Conservation (phyloP, 2,113 vertebrate species). For the Lampris incognitus region DNA sequence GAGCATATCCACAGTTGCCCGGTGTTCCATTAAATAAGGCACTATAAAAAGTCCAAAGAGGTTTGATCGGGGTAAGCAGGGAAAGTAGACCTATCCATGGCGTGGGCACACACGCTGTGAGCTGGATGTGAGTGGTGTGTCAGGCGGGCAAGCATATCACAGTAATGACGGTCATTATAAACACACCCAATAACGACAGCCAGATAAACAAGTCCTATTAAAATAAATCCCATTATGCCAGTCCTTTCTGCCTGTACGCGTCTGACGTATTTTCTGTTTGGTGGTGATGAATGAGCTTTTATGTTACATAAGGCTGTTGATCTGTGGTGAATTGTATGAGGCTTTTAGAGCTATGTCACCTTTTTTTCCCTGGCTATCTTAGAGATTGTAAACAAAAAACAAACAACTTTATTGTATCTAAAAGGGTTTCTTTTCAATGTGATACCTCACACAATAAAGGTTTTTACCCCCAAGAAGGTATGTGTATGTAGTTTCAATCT, state of each 20-base stretch:
- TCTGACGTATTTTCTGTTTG: background rate
- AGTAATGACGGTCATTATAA: constrained; percentile 22
- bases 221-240: background rate
- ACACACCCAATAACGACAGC: background rate
- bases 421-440: no score
- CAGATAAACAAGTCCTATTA: background rate
- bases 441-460: no score
- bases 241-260: no score
- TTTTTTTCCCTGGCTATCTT: no score
- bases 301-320: background rate
- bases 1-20: constrained; percentile 9
- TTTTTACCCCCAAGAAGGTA: no score
- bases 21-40: constrained; percentile 32
- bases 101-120: background rate
- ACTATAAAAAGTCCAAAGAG: background rate
- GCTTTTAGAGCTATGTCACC: constrained; percentile 2
- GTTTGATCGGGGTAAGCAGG: background rate
- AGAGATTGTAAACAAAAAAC: no score
- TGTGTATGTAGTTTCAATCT: no score
- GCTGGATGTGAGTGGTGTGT: background rate
- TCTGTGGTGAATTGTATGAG: background rate
- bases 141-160: constrained; percentile 9
- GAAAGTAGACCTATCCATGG: constrained; percentile 4
- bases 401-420: no score
- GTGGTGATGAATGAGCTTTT: constrained; percentile 12